phyloP scores from a whole-genome alignment of 2,888 invertebrate species.

The Dendrolimus houi region DNA sequence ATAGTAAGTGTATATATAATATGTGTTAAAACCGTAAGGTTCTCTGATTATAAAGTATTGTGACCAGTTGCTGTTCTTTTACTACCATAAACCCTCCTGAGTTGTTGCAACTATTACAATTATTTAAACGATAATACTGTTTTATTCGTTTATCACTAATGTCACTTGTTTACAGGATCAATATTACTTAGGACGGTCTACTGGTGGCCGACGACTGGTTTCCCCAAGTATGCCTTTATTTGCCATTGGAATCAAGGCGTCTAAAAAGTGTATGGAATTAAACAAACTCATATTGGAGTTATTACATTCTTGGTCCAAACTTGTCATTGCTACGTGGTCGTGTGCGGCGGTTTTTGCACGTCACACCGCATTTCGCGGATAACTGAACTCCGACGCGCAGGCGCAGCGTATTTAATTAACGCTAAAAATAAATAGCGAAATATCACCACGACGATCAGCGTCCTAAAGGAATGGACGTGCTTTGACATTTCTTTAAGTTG shows the following conservation, averaged over 20 bases:
- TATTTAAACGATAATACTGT: too few species aligned
- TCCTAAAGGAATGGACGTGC: conserved; percentile 5
- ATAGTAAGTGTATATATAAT: too few species aligned
- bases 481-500: conserved; percentile 2
- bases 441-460: background rate
- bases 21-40: too few species aligned
- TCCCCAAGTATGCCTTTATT: too few species aligned
- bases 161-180: too few species aligned
- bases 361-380: conserved; percentile 23
- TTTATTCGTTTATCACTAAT: too few species aligned
- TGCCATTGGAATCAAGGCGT: background rate
- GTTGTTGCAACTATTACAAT: too few species aligned
- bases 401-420: background rate
- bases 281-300: background rate
- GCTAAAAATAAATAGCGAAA: background rate
- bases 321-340: conserved; percentile 12
- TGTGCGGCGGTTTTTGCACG: conserved; percentile 29
- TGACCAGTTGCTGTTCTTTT: too few species aligned
- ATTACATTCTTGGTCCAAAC: background rate
- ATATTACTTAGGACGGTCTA: too few species aligned
- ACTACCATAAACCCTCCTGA: too few species aligned
- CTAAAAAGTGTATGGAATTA: background rate
- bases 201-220: too few species aligned
- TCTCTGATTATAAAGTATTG: too few species aligned
- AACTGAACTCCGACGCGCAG: conserved; percentile 12